Evolutionary conservation across 1,140 invertebrate species (phyloP).

Genomic region (Acyrthosiphon pisum): DNA sequence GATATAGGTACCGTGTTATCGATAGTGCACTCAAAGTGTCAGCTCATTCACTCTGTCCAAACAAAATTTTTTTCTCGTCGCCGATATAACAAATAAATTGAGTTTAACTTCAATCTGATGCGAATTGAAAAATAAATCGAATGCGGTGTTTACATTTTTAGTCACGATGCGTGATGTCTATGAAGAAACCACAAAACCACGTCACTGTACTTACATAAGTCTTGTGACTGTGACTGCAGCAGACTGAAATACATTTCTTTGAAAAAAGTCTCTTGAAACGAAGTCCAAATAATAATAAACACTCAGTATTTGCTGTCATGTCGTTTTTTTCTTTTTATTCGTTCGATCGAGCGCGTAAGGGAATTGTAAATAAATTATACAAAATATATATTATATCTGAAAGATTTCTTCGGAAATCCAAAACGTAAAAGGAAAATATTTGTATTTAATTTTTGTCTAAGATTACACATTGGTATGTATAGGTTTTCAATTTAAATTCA

Average conservation of each 20-base stretch:
- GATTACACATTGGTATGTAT: too few species aligned
- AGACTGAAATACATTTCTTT: neutral
- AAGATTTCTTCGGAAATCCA: neutral
- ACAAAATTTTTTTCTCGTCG: neutral
- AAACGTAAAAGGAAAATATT: neutral
- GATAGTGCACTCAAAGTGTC: neutral
- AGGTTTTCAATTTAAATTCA: too few species aligned
- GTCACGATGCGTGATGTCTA: neutral
- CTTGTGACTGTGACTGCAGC: neutral
- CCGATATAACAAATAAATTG: neutral
- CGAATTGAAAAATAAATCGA: neutral
- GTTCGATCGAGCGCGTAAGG: neutral
- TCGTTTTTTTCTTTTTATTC: neutral
- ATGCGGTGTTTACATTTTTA: neutral
- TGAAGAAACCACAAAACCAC: neutral
- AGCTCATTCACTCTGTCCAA: neutral
- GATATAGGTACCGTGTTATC: neutral
- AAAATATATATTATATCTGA: neutral
- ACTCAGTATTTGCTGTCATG: neutral
- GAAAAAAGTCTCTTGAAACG: neutral
- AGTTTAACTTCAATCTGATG: neutral
- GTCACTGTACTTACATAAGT: neutral
- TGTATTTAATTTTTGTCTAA: neutral
- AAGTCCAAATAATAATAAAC: neutral
- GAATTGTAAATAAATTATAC: constrained; percentile 8